Conservation (phyloP, 2,113 vertebrate species). For the Typhlomys cinereus region DNA sequence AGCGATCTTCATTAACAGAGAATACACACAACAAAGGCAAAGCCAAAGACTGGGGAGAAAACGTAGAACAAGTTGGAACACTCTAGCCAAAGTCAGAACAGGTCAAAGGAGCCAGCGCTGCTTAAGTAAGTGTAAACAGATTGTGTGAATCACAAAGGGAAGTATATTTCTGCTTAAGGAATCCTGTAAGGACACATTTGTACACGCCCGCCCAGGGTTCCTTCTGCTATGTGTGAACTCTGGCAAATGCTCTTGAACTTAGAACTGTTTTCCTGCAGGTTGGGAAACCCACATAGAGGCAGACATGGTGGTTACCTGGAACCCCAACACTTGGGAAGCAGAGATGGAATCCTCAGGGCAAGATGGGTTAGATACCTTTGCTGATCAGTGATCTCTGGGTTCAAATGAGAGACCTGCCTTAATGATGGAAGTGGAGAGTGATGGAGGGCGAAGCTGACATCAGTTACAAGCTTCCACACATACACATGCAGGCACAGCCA, state of each 20-base stretch:
- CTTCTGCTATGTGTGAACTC: slow-evolving; percentile 6
- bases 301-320: no score
- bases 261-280: slow-evolving; percentile 32
- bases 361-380: no score
- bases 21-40: neutral
- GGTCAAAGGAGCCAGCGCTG: neutral
- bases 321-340: no score
- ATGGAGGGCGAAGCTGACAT: no score
- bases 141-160: neutral
- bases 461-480: no score
- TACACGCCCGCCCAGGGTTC: neutral
- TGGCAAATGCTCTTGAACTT: neutral
- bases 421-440: no score
- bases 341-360: no score
- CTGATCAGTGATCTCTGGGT: no score
- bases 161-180: neutral
- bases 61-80: neutral
- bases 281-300: no score
- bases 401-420: no score
- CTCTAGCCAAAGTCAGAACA: neutral
- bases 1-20: neutral
- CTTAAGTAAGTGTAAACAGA: neutral
- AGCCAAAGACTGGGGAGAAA: neutral
- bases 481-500: no score
- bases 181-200: slow-evolving; percentile 43